Conservation (phyloP, 2,113 vertebrate genomes). For the Grammatotria lemairii region DNA sequence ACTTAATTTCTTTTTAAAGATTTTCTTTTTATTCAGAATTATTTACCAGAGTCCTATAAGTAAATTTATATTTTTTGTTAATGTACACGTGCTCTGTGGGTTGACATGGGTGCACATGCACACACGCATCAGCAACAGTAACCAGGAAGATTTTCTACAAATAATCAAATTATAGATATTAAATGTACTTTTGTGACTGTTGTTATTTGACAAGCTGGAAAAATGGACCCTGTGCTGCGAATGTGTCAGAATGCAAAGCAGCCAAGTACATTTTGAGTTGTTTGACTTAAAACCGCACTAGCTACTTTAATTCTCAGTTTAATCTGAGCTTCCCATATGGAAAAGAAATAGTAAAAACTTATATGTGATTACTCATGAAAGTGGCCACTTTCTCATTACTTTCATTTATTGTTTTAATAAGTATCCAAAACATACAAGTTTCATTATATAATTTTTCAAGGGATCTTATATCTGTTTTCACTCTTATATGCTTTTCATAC, state of each 20-base stretch:
- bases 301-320: not conserved
- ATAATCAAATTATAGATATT: not conserved
- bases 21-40: not conserved
- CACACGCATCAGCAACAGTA: not conserved
- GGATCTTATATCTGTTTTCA: no score
- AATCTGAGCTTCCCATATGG: not conserved
- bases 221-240: not conserved
- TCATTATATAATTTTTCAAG: no score
- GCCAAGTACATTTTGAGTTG: not conserved
- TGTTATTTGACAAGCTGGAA: not conserved
- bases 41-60: not conserved
- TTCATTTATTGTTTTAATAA: no score
- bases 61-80: not conserved
- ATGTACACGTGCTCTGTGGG: not conserved
- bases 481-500: no score
- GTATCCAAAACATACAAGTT: no score
- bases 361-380: no score
- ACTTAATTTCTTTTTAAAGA: not conserved
- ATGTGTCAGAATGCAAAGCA: not conserved
- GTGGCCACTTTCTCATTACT: no score
- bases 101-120: not conserved
- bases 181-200: not conserved
- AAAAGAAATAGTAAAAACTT: no score
- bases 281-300: not conserved
- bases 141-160: not conserved